Evolutionary conservation across 2,888 invertebrate species (phyloP).

Genomic region (Erannis defoliaria): DNA sequence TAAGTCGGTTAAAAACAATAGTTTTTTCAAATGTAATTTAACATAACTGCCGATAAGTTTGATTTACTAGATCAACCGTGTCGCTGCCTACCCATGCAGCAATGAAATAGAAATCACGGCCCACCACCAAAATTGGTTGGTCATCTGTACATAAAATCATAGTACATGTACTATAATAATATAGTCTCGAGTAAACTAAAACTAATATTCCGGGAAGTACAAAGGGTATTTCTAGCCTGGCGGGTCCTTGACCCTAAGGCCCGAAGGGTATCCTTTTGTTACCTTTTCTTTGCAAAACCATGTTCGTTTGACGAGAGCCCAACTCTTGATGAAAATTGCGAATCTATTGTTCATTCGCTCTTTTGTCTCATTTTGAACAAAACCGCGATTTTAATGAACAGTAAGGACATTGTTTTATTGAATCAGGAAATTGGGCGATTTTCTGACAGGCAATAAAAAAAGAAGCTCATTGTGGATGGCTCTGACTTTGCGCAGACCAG

Average conservation of each 20-base stretch:
- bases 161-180: neutral
- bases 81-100: neutral
- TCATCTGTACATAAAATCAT: neutral
- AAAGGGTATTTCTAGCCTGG: constrained; percentile 14
- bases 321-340: constrained; percentile 26
- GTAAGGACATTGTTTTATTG: neutral
- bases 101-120: neutral
- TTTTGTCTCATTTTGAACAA: constrained; percentile 30
- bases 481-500: too few relatives aligned
- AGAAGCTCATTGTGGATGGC: too few relatives aligned
- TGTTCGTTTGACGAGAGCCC: constrained; percentile 29
- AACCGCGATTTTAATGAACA: constrained; percentile 2
- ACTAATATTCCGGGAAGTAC: constrained; percentile 10
- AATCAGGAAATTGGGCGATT: too few relatives aligned
- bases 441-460: too few relatives aligned
- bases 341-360: constrained; percentile 25
- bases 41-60: neutral
- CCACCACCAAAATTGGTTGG: neutral
- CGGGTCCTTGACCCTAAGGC: constrained; percentile 18
- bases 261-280: constrained; percentile 32
- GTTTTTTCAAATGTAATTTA: neutral
- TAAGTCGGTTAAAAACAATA: too few relatives aligned
- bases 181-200: neutral
- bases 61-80: neutral
- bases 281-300: constrained; percentile 25